Percentiles rank a stretch among this genome's conserved stretches.
Conservation (phyloP, 92 coral and sea anemone species). For the Siderastrea siderea region DNA sequence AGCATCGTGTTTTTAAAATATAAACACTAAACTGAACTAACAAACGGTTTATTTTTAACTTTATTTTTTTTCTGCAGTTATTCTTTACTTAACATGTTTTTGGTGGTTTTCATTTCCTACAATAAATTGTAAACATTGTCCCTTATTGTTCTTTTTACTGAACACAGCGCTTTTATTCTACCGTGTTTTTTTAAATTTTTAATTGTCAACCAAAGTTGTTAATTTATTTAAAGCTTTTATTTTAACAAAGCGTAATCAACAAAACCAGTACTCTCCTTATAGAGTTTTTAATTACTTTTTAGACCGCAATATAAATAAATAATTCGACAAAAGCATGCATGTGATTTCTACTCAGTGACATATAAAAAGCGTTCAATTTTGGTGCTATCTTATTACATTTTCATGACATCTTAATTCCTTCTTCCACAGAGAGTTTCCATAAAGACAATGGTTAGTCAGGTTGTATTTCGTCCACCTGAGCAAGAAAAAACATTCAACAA, state of each 20-base stretch:
- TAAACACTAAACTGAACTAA: no score
- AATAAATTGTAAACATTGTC: not conserved
- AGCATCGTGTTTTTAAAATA: no score
- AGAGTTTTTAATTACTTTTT: not conserved
- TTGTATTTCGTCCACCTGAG: slow-evolving; percentile 44
- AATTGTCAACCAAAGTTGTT: not conserved
- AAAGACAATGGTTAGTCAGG: slow-evolving; percentile 41
- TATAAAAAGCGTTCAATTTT: not conserved
- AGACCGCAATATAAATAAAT: slow-evolving; percentile 3
- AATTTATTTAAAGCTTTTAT: not conserved
- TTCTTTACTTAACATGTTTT: not conserved
- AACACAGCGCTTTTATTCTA: not conserved
- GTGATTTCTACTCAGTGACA: not conserved
- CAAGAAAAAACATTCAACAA: slow-evolving; percentile 6
- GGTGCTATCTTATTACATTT: not conserved
- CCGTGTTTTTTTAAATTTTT: not conserved
- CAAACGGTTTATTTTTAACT: no score
- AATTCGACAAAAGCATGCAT: not conserved
- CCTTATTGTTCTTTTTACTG: not conserved
- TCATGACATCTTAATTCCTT: not conserved
- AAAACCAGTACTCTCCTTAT: not conserved
- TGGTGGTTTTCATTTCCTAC: not conserved
- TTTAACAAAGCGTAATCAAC: slow-evolving; percentile 7
- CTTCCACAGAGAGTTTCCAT: not conserved
- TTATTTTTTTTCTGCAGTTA: not conserved